Percentiles rank a stretch among this genome's conserved stretches.
These are phyloP conservation scores for Acanthosepion pharaonis DNA, from an alignment of 2,888 invertebrate genomes.

Conservation along the genomic window DNA sequence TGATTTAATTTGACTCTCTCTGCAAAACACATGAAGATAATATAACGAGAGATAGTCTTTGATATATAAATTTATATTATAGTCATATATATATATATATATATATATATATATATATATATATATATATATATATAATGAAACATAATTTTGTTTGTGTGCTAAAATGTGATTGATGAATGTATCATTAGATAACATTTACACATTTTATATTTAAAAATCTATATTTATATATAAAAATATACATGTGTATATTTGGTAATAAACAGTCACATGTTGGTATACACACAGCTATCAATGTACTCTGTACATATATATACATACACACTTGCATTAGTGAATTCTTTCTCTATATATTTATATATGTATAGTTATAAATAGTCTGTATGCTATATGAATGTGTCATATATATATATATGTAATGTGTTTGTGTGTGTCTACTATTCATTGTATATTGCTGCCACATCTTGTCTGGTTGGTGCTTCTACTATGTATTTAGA, in stretches of 20 bases:
- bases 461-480: no score
- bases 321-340: no score
- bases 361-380: no score
- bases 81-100: not conserved
- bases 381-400: no score
- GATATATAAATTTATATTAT: not conserved
- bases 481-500: no score
- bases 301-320: no score
- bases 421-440: no score
- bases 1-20: not conserved
- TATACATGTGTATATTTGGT: not conserved
- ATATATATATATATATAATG: no score
- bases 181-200: not conserved
- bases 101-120: no score
- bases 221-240: not conserved
- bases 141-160: not conserved
- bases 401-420: no score
- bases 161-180: not conserved
- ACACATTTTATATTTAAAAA: not conserved
- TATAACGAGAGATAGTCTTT: not conserved
- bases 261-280: not conserved
- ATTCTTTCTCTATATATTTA: no score
- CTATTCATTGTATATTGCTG: no score
- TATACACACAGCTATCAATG: not conserved
- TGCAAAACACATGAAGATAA: not conserved